These are phyloP conservation scores for Ascidia mentula DNA, from an alignment of 23 tunicate species.

Conservation along the genomic window DNA sequence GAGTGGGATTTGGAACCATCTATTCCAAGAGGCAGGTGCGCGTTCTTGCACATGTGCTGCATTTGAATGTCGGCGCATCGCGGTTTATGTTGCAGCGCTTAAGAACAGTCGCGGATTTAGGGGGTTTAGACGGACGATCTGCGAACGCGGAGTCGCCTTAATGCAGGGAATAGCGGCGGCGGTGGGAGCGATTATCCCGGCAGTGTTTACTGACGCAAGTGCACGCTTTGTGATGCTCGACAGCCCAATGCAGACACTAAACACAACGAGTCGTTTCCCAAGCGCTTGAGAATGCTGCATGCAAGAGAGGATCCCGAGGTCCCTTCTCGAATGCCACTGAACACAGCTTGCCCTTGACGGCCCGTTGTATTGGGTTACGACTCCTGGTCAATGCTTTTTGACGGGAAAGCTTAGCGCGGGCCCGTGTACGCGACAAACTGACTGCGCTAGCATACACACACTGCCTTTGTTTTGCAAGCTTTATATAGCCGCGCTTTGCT, in stretches of 20 bases:
- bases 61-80: not conserved
- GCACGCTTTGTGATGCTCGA: not conserved
- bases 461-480: too few relatives aligned
- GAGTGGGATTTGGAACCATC: not conserved
- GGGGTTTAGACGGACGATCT: not conserved
- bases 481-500: too few relatives aligned
- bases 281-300: not conserved
- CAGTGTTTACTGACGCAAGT: not conserved
- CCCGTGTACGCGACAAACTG: not conserved
- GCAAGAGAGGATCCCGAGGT: not conserved
- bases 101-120: not conserved
- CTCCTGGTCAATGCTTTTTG: not conserved
- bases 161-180: too few relatives aligned
- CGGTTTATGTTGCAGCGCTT: not conserved
- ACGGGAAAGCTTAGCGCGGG: not conserved
- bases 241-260: not conserved
- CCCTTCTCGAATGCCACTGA: not conserved
- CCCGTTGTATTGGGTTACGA: not conserved
- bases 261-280: not conserved
- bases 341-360: conserved; percentile 1
- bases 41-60: not conserved
- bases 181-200: not conserved
- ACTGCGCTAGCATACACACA: too few relatives aligned
- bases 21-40: not conserved
- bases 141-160: too few relatives aligned